Percentiles rank a stretch among this genome's conserved stretches.
Evolutionary conservation across 1,140 invertebrate genomes (phyloP).

Genomic region (Nixonia krombeini): DNA sequence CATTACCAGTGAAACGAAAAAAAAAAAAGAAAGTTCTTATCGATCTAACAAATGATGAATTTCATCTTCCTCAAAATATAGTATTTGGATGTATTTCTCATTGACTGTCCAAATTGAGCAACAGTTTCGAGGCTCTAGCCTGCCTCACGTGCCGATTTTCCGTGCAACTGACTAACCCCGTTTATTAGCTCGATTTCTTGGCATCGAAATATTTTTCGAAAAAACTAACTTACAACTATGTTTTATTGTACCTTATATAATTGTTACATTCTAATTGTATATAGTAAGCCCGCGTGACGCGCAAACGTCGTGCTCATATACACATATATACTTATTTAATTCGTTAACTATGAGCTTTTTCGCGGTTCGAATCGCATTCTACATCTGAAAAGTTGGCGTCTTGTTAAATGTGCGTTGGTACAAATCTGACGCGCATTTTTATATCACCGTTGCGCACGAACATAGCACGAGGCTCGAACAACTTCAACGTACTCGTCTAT

Average conservation of each 20-base stretch:
- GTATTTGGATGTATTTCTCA: too few species aligned
- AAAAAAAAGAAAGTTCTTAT: too few species aligned
- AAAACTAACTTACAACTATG: conserved; percentile 30
- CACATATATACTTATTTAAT: conserved; percentile 10
- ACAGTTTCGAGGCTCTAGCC: too few species aligned
- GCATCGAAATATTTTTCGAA: conserved; percentile 45
- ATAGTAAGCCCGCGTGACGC: conserved; percentile 25
- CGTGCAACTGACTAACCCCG: conserved; percentile 41
- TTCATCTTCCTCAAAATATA: too few species aligned
- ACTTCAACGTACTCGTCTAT: conserved; percentile 14
- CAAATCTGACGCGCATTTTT: conserved; percentile 30
- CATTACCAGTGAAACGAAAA: too few species aligned
- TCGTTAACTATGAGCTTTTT: conserved; percentile 22
- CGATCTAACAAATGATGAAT: too few species aligned
- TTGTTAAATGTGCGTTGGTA: conserved; percentile 37
- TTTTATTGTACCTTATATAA: conserved; percentile 22
- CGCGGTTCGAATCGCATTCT: conserved; percentile 13
- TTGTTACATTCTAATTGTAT: conserved; percentile 11
- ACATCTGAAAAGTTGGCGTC: conserved; percentile 23
- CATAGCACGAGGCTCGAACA: not conserved
- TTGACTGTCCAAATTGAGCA: too few species aligned
- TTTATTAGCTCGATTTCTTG: conserved; percentile 41
- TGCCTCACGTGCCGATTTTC: too few species aligned
- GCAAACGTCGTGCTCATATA: conserved; percentile 13
- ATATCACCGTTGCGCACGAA: conserved; percentile 39